phyloP scores from a whole-genome alignment of 2,113 vertebrate species.

The Apeltes quadracus region DNA sequence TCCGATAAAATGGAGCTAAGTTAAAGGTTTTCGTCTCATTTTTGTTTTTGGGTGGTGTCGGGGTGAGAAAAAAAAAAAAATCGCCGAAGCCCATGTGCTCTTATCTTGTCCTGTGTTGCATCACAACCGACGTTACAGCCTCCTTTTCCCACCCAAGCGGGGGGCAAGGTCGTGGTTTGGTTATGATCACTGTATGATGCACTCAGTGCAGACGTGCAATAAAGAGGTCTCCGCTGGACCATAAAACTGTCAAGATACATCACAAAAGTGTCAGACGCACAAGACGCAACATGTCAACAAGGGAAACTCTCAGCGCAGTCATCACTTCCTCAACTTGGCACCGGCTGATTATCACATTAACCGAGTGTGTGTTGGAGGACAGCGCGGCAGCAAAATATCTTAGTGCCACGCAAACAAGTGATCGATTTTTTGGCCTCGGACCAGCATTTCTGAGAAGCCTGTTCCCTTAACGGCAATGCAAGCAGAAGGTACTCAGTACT shows the following conservation, averaged over 20 bases:
- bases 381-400: slow-evolving; percentile 44
- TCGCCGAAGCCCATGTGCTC: slow-evolving; percentile 27
- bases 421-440: slow-evolving; percentile 66
- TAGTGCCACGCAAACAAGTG: slow-evolving; percentile 41
- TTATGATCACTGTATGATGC: slow-evolving; percentile 73
- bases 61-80: slow-evolving; percentile 36
- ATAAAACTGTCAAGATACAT: slow-evolving; percentile 75
- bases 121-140: slow-evolving; percentile 36
- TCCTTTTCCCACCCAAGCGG: slow-evolving; percentile 32
- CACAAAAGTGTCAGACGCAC: slow-evolving; percentile 61
- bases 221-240: slow-evolving; percentile 64
- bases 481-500: slow-evolving; percentile 11
- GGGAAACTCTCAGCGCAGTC: slow-evolving; percentile 38
- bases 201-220: slow-evolving; percentile 59
- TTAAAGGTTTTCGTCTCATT: not conserved
- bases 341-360: slow-evolving; percentile 54
- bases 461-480: slow-evolving; percentile 20
- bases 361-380: slow-evolving; percentile 49
- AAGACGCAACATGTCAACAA: slow-evolving; percentile 37
- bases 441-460: slow-evolving; percentile 33
- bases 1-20: slow-evolving; percentile 13
- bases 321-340: slow-evolving; percentile 41
- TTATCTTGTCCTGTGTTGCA: slow-evolving; percentile 37
- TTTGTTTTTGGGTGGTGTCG: slow-evolving; percentile 14
- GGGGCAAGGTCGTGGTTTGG: slow-evolving; percentile 71